Conservation (phyloP, 2,113 vertebrate species). For the Fukomys damarensis region DNA sequence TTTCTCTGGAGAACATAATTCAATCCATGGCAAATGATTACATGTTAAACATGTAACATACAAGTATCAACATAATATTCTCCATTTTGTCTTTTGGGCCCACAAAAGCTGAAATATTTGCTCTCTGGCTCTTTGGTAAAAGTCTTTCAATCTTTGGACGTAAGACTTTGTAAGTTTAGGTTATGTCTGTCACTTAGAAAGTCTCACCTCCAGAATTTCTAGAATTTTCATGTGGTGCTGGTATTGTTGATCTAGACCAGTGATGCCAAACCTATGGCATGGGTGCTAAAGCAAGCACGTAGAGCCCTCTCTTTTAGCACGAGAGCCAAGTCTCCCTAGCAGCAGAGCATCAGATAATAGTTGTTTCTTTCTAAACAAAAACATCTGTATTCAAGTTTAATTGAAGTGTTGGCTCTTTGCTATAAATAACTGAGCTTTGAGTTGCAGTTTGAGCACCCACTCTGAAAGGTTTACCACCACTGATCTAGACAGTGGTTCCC, state of each 20-base stretch:
- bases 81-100: background rate
- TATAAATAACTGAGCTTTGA: background rate
- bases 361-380: background rate
- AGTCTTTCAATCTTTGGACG: background rate
- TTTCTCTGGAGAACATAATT: background rate
- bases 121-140: background rate
- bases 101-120: constrained; percentile 36
- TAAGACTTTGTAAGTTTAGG: background rate
- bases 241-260: background rate
- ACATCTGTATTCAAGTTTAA: background rate
- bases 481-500: background rate
- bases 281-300: no score
- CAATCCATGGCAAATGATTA: background rate
- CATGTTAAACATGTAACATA: background rate
- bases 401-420: background rate
- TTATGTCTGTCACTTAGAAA: background rate
- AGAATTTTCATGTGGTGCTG: background rate
- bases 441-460: background rate
- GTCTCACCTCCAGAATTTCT: background rate
- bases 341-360: background rate
- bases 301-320: background rate
- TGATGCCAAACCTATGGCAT: background rate
- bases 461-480: background rate
- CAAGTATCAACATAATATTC: background rate
- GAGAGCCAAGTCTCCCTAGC: background rate